A percentile compares a stretch with the other conserved stretches of the same genome.
Evolutionary conservation across 2,797 vertebrate species (phyloP).

Genomic region (Mormyrops boulengeri): DNA sequence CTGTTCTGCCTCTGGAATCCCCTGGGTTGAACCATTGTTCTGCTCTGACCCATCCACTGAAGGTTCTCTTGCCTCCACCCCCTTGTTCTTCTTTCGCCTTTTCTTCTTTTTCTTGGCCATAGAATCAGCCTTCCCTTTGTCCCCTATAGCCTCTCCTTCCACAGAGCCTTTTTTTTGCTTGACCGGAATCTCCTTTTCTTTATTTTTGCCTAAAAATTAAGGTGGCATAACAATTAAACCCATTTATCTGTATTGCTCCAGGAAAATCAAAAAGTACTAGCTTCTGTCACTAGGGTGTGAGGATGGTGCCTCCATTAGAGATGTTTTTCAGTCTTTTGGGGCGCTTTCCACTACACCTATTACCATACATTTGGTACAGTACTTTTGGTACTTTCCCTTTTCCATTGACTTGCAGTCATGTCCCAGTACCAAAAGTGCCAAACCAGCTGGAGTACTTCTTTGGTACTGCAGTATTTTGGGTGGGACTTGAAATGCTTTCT

Average conservation of each 20-base stretch:
- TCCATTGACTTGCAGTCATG: not conserved
- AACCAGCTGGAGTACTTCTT: not conserved
- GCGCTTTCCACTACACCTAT: not conserved
- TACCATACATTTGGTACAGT: not conserved
- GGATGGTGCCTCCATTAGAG: not conserved
- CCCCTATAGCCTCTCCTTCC: not conserved
- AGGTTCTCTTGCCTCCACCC: not conserved
- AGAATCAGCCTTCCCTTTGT: not conserved
- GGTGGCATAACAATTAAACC: not conserved
- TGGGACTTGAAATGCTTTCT: not conserved
- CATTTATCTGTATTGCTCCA: not conserved
- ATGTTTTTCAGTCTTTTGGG: not conserved
- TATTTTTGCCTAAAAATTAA: constrained; percentile 35
- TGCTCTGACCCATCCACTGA: not conserved
- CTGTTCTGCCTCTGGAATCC: not conserved
- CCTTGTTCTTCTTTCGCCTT: constrained; percentile 32
- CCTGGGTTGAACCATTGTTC: not conserved
- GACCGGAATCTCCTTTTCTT: not conserved
- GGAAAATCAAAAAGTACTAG: not conserved
- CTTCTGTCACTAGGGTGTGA: not conserved
- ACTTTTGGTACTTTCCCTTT: not conserved
- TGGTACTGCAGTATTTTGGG: not conserved
- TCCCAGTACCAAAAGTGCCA: not conserved
- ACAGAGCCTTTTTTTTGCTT: not conserved
- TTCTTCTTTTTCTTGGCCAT: constrained; percentile 33